phyloP scores from a whole-genome alignment of 2,888 invertebrate species.

The Plagiodera versicolora region DNA sequence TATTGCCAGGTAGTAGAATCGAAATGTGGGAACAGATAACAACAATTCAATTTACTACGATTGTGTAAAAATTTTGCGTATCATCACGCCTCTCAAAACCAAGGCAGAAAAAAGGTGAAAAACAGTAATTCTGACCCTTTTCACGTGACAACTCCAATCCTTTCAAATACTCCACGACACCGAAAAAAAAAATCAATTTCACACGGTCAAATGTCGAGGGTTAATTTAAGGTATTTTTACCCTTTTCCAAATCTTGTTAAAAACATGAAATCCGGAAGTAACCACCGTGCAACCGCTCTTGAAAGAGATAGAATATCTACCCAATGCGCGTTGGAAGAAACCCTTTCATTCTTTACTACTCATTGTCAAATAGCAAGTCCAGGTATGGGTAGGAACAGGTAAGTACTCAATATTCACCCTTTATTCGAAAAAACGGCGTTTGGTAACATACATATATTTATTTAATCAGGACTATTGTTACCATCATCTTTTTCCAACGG shows the following conservation, averaged over 20 bases:
- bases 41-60: slow-evolving; percentile 16
- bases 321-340: slow-evolving; percentile 12
- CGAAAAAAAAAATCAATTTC: slow-evolving; percentile 43
- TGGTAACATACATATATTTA: slow-evolving; percentile 21
- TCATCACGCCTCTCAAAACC: slow-evolving; percentile 24
- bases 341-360: slow-evolving; percentile 28
- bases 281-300: slow-evolving; percentile 49
- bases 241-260: slow-evolving; percentile 48
- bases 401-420: slow-evolving; percentile 30
- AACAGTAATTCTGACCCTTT: slow-evolving; percentile 12
- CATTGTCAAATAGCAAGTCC: slow-evolving; percentile 31
- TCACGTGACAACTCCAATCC: slow-evolving; percentile 16
- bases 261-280: slow-evolving; percentile 46
- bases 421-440: slow-evolving; percentile 28
- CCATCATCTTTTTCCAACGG: slow-evolving; percentile 17
- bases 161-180: slow-evolving; percentile 24
- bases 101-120: slow-evolving; percentile 12
- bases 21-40: slow-evolving; percentile 16
- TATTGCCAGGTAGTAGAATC: slow-evolving; percentile 1
- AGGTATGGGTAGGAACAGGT: slow-evolving; percentile 31
- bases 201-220: slow-evolving; percentile 47
- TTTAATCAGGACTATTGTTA: slow-evolving; percentile 26
- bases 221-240: slow-evolving; percentile 39
- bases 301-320: slow-evolving; percentile 36
- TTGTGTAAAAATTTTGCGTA: slow-evolving; percentile 20